These are phyloP conservation scores for Hypomesus transpacificus DNA, from an alignment of 2,113 vertebrate genomes.

Conservation along the genomic window DNA sequence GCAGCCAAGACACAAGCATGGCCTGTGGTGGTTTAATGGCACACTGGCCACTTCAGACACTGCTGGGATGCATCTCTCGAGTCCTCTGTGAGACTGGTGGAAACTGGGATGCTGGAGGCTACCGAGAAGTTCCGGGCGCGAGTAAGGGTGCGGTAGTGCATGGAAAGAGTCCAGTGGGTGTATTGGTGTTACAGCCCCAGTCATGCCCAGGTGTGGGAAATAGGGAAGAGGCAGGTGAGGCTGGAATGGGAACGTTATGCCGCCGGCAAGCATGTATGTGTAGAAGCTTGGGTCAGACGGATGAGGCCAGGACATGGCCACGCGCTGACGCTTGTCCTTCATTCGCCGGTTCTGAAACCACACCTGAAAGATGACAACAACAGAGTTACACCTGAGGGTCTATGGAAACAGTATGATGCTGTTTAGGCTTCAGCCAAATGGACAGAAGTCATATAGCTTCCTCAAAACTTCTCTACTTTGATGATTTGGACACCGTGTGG, in stretches of 20 bases:
- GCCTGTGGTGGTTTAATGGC: conserved; percentile 55
- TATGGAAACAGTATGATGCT: no score
- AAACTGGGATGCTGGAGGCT: conserved; percentile 84
- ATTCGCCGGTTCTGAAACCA: conserved; percentile 91
- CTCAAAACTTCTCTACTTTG: no score
- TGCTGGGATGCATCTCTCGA: conserved; percentile 76
- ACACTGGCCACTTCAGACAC: conserved; percentile 76
- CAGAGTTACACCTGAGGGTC: no score
- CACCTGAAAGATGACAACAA: conserved; percentile 64
- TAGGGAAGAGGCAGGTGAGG: conserved; percentile 85
- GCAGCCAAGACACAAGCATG: conserved; percentile 82
- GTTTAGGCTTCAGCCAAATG: no score
- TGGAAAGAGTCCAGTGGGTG: conserved; percentile 85
- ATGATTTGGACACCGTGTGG: no score
- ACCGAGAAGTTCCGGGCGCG: conserved; percentile 84
- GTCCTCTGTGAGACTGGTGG: conserved; percentile 70
- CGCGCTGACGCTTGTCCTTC: conserved; percentile 86
- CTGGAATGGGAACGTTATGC: conserved; percentile 82
- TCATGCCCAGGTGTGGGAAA: conserved; percentile 82
- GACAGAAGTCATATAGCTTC: no score
- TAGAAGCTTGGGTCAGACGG: conserved; percentile 87
- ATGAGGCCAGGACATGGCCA: conserved; percentile 88
- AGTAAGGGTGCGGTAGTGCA: conserved; percentile 84
- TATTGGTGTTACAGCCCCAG: conserved; percentile 74
- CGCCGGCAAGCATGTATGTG: conserved; percentile 88